Conservation (phyloP, 1,140 invertebrate genomes). For the Nymphalis io region DNA sequence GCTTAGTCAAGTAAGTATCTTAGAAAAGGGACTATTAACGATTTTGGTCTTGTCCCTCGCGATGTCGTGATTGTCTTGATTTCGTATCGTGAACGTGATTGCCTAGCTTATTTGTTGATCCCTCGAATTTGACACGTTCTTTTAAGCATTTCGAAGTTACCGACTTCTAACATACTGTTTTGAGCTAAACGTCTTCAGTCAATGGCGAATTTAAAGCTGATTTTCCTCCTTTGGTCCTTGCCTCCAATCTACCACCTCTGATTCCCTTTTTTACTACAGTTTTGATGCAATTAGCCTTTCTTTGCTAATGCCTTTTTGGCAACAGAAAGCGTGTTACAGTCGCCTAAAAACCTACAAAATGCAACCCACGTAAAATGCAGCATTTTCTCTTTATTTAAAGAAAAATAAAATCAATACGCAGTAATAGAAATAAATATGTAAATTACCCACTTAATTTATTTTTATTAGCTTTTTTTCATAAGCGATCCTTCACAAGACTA, state of each 20-base stretch:
- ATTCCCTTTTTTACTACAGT: slow-evolving; percentile 79
- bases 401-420: too few relatives aligned
- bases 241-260: slow-evolving; percentile 89
- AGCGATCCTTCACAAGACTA: too few relatives aligned
- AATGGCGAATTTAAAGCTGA: slow-evolving; percentile 94
- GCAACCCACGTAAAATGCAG: too few relatives aligned
- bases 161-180: slow-evolving; percentile 98
- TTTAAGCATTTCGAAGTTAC: slow-evolving; percentile 98
- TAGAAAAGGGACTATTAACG: slow-evolving; percentile 95
- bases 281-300: slow-evolving; percentile 75
- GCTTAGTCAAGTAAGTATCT: slow-evolving; percentile 99
- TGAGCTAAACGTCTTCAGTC: slow-evolving; percentile 99
- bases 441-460: too few relatives aligned
- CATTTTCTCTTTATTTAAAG: too few relatives aligned
- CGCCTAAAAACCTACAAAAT: slow-evolving; percentile 77
- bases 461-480: too few relatives aligned
- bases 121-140: slow-evolving; percentile 96
- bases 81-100: too few relatives aligned
- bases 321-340: slow-evolving; percentile 77
- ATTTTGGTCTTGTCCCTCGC: slow-evolving; percentile 97
- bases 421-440: too few relatives aligned
- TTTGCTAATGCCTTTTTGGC: slow-evolving; percentile 75
- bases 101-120: slow-evolving; percentile 97
- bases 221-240: slow-evolving; percentile 96
- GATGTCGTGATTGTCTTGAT: too few relatives aligned